These are phyloP conservation scores for Enteromius radiatus DNA, from an alignment of 2,797 vertebrate genomes.

Conservation along the genomic window DNA sequence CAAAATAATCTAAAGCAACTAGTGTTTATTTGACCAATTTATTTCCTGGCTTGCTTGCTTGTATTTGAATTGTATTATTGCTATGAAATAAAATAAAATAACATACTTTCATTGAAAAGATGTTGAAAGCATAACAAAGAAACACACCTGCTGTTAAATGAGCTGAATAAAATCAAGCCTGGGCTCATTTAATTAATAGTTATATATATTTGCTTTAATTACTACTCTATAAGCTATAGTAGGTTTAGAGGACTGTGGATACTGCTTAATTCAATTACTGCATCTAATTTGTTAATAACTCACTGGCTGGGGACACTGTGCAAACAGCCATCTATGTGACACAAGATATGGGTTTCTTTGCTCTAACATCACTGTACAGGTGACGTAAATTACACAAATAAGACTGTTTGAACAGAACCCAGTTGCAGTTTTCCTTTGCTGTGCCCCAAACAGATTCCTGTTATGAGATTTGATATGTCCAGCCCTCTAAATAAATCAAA, in stretches of 20 bases:
- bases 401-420: background rate
- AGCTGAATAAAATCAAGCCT: background rate
- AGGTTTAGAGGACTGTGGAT: background rate
- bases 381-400: background rate
- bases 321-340: background rate
- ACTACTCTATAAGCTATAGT: constrained; percentile 8
- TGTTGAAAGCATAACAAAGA: too few relatives aligned
- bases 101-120: too few relatives aligned
- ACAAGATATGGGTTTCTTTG: background rate
- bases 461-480: too few relatives aligned
- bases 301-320: background rate
- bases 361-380: background rate
- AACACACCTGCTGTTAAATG: too few relatives aligned
- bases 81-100: too few relatives aligned
- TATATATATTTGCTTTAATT: background rate
- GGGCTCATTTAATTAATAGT: background rate
- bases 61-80: too few relatives aligned
- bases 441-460: background rate
- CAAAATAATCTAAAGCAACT: too few relatives aligned
- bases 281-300: background rate
- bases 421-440: background rate
- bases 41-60: too few relatives aligned
- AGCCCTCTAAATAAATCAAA: too few relatives aligned
- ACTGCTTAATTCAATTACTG: constrained; percentile 1
- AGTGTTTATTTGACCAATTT: too few relatives aligned